phyloP scores from a whole-genome alignment of 2,113 vertebrate species.

The Channa maculata region DNA sequence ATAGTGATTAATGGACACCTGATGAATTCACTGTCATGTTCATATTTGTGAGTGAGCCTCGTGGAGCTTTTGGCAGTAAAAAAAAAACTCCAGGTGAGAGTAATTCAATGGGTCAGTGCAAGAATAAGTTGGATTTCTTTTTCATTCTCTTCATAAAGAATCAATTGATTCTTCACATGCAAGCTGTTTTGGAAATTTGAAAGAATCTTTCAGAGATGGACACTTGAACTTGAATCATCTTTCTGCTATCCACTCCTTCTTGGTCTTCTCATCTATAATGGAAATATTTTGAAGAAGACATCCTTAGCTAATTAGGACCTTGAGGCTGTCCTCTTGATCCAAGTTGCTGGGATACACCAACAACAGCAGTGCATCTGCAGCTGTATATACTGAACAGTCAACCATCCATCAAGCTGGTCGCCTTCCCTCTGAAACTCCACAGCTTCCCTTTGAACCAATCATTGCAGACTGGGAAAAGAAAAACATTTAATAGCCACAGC shows the following conservation, averaged over 20 bases:
- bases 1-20: constrained; percentile 79
- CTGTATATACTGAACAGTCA: constrained; percentile 61
- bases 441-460: constrained; percentile 57
- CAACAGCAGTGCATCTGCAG: constrained; percentile 56
- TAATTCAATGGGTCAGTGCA: constrained; percentile 39
- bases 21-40: constrained; percentile 75
- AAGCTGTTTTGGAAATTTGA: constrained; percentile 34
- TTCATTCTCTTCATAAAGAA: background rate
- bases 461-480: constrained; percentile 41
- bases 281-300: constrained; percentile 68
- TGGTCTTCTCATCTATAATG: constrained; percentile 43
- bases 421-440: constrained; percentile 33
- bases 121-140: background rate
- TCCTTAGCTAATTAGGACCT: constrained; percentile 67
- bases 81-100: constrained; percentile 27
- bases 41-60: constrained; percentile 19
- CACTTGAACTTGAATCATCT: constrained; percentile 20
- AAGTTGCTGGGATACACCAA: constrained; percentile 50
- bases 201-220: constrained; percentile 6
- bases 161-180: constrained; percentile 21
- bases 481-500: constrained; percentile 50
- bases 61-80: constrained; percentile 26
- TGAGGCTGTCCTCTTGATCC: constrained; percentile 55
- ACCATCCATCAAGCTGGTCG: constrained; percentile 64
- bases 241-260: constrained; percentile 2